Base-by-base conservation (phyloP, 2,797 vertebrate genomes). In the Takifugu rubripes region DNA sequence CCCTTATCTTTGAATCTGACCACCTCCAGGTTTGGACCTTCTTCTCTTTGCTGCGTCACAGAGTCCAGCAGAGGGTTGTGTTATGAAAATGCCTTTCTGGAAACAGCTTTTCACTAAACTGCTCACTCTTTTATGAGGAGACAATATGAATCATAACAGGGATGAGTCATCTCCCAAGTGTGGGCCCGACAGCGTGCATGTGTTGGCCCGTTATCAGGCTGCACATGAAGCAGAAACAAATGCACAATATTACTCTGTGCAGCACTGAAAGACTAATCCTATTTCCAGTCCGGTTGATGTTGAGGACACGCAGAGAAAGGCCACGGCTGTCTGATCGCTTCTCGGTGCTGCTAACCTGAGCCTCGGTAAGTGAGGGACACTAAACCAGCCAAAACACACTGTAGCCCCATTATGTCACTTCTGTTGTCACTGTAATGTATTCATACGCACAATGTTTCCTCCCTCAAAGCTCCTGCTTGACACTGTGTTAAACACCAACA, bases 381-480 rank as follows among this genome's bases (percentile, higher is more conserved):
- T 47, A 57, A 68, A 79, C 48, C 64, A 49, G 66, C 56, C 42
- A 51, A 75, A 70, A 78, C 56, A 36, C 70, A 64, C 69, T 50
- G 59, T 59, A 77, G 67, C 84, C 83, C 64, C 80, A 81, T 86
- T 85, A 77, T 79, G 83, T 84, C 78, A 81, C 79, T 75, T 82
- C 71, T 61, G 36, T 14, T 74, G 74, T 64, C 26, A 11, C 50
- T 27, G 5, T 68, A 59, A 75, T 62, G 60, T 54, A 69, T 71
- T 79, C 64, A 67, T 53, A 61, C 40, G 51, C 51, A 72, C 49
- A 57, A 29, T 56, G 63, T 72, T 68, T 68, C 45, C 44, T 59
- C 45, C 53, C 51, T 66, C 50, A 25, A 25, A 66, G 29, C 48
- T 43, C 25, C 29, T 25, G 49, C 67, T 58, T 60, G 44, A 75